Evolutionary conservation across 2,888 invertebrate genomes (phyloP), one percentile per base, ranked within the genome.

Genomic region (Drosophila anomalata): DNA sequence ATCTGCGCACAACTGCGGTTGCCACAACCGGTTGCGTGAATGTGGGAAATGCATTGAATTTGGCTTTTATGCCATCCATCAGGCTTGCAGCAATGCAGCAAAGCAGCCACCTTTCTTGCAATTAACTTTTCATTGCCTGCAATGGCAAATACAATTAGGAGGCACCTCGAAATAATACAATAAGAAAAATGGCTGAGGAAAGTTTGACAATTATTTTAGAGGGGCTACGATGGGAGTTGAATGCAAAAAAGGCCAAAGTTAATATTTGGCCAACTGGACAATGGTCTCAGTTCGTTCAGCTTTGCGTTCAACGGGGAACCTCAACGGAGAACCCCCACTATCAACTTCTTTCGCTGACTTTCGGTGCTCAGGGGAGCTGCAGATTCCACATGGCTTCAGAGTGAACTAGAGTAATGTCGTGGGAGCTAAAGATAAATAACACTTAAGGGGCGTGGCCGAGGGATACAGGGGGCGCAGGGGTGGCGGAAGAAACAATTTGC

Each of bases 391-490:
- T 63, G 47, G 58, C 53, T 67, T 47, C 12, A 55, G 63, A 87
- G 72, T 66, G 69, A 85, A 87, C 83, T 79, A 80, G 83, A 87
- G 88, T 86, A 86, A 86, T 86, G 84, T 86, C 87, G 82, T 78
- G 83, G 83, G 83, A 84, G 88, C 75, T 14, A 74, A 84, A 84
- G 88, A 84, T 84, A 84, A 84, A 84, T 84, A 84, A 84, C 88
- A 84, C 78, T 84, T 88, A 87, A 88, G 84, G 77, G 36, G 74
- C 36, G 62, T 58, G 56, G 47, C 44, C 60, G 36, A 47, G 39
- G 57, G 44, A 42, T 26, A 46, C 9, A 17, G 17, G 42, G 9
- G 62, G 39, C 8, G 11, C 9, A 42, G 26, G 48, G 48, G 69
- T 11, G 53, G 29, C 17, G 46, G 72, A 70, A 72, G 88, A 87